Evolutionary conservation across 2,888 invertebrate species (phyloP), one percentile per base, ranked within the genome.

Genomic region (Catotricha subobsoleta): DNA sequence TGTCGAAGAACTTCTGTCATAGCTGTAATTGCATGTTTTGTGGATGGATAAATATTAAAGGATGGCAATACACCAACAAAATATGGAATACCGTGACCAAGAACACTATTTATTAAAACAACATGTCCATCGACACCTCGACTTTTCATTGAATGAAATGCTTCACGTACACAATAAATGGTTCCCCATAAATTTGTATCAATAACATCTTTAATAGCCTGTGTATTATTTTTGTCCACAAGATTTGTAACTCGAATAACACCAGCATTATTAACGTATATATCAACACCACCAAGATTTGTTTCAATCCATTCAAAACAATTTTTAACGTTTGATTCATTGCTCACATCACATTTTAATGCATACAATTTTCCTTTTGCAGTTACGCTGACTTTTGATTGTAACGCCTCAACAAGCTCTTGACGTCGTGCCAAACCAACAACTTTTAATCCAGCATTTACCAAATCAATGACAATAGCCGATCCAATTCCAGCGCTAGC

Each of bases 231-330:
- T n/a, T 25, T 10, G 20, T 41, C 41, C 1, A 41, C 10, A 21
- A 41, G 10, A 21, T 41, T 41, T 29, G 15, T 28, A 8, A 36
- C 19, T 29, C 18, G 12, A 3, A 36, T 35, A 1, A 67, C 51
- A 2, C 68, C 74, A 3, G 74, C 74, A 50, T 71, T 72, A 51
- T 75, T 75, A 2, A 76, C 54, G 42, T 73, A 58, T 4, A 76
- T 62, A 50, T 72, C 68, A 20, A 71, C 60, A 8, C 67, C 67
- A 1, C 72, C 73, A 3, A 68, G 49, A 2, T 62, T 54, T n/a
- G 58, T 46, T 16, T 68, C 62, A 34, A 70, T 64, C 56, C 58
- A 60, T 25, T 60, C 53, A 52, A 75, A 75, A 28, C 69, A 66
- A 10, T 55, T 52, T 33, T 66, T 50, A 19, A 76, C 67, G 0